These are phyloP conservation scores for Drosophila parvula DNA, from an alignment of 1,140 invertebrate species.

Conservation along the genomic window DNA sequence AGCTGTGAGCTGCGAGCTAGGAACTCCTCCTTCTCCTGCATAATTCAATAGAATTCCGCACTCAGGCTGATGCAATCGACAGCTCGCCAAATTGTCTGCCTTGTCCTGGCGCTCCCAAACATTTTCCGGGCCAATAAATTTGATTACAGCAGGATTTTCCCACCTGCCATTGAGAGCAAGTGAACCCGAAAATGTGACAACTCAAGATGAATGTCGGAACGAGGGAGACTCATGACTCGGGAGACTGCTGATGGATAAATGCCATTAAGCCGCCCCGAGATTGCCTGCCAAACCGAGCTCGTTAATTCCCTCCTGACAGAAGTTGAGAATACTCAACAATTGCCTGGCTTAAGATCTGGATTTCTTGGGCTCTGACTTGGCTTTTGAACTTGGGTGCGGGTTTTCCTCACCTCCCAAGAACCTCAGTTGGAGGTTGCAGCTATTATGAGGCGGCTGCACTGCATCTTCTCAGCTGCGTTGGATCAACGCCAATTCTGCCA, in stretches of 20 bases:
- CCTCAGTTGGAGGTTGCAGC: neutral
- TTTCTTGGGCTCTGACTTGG: slow-evolving; percentile 12
- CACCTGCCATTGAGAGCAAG: slow-evolving; percentile 45
- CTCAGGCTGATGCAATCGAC: slow-evolving; percentile 69
- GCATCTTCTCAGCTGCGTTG: slow-evolving; percentile 16
- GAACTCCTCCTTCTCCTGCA: slow-evolving; percentile 31
- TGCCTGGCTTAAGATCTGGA: slow-evolving; percentile 7
- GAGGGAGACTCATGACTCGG: slow-evolving; percentile 1
- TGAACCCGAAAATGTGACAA: slow-evolving; percentile 62
- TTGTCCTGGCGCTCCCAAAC: slow-evolving; percentile 26
- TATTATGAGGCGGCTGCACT: slow-evolving; percentile 4
- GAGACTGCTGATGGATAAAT: slow-evolving; percentile 23
- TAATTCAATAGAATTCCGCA: slow-evolving; percentile 67
- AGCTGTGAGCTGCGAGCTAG: neutral
- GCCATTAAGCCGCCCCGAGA: slow-evolving; percentile 35
- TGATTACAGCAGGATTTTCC: slow-evolving; percentile 43
- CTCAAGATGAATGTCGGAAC: slow-evolving; percentile 29
- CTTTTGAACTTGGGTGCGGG: neutral
- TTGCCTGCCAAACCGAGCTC: slow-evolving; percentile 31
- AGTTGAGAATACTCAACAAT: slow-evolving; percentile 9
- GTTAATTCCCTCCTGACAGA: slow-evolving; percentile 40
- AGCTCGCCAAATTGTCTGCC: slow-evolving; percentile 66
- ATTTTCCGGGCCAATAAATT: slow-evolving; percentile 76
- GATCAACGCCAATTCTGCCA: slow-evolving; percentile 56
- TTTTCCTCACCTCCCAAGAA: neutral